Evolutionary conservation across 2,113 vertebrate genomes (phyloP).

Genomic region (Megatriorchis doriae): DNA sequence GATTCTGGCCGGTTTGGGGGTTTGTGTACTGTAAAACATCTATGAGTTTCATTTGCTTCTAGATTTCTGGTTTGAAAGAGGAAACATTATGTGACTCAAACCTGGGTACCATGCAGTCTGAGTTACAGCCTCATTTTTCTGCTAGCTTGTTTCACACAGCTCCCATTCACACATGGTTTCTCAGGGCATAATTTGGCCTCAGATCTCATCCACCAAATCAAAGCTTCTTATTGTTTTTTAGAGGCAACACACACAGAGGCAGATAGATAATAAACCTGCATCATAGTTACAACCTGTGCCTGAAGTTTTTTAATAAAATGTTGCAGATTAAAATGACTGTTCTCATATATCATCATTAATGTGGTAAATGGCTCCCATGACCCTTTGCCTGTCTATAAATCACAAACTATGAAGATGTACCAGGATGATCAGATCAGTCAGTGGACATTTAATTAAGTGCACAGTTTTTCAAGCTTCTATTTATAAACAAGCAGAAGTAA

Average conservation of each 20-base stretch:
- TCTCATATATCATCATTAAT: constrained; percentile 40
- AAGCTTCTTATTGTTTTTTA: not conserved
- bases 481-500: constrained; percentile 44
- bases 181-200: not conserved
- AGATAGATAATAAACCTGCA: not conserved
- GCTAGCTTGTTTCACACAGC: not conserved
- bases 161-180: not conserved
- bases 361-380: constrained; percentile 50
- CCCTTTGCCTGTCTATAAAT: constrained; percentile 63
- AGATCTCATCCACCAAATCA: not conserved
- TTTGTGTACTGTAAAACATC: not conserved
- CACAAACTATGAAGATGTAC: constrained; percentile 47
- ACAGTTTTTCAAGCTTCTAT: constrained; percentile 42
- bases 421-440: constrained; percentile 20
- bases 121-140: not conserved
- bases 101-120: not conserved
- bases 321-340: constrained; percentile 38
- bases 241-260: not conserved
- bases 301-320: constrained; percentile 44
- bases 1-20: not conserved
- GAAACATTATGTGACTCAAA: not conserved
- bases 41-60: not conserved
- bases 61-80: not conserved
- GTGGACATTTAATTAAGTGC: constrained; percentile 53
- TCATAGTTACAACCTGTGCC: not conserved